A percentile compares a stretch with the other conserved stretches of the same genome.
Conservation (phyloP, 2,888 invertebrate genomes). For the Drosophila engyochracea region DNA sequence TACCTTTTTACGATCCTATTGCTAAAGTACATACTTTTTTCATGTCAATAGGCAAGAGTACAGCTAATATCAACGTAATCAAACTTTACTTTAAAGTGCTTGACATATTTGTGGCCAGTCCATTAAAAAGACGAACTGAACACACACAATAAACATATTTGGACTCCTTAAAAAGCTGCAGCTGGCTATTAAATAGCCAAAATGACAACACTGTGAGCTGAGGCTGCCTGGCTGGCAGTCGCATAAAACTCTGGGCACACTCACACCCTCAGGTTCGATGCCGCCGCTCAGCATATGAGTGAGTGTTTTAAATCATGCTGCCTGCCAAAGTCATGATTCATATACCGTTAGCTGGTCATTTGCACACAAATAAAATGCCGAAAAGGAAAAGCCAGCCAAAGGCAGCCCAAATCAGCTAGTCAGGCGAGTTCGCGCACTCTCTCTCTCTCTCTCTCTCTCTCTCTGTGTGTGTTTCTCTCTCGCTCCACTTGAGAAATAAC, state of each 20-base stretch:
- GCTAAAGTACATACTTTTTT: neutral
- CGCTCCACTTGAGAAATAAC: slow-evolving; percentile 65
- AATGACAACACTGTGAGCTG: slow-evolving; percentile 3
- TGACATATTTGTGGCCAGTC: neutral
- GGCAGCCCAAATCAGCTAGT: slow-evolving; percentile 19
- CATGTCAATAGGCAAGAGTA: neutral
- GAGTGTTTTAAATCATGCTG: slow-evolving; percentile 83
- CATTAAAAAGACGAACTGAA: neutral
- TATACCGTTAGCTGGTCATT: slow-evolving; percentile 84
- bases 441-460: neutral
- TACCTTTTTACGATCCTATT: neutral
- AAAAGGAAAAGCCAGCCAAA: slow-evolving; percentile 62
- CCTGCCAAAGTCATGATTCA: slow-evolving; percentile 85
- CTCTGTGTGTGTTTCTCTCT: neutral
- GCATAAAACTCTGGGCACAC: slow-evolving; percentile 50
- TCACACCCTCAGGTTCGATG: slow-evolving; percentile 20
- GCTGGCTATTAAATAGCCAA: slow-evolving; percentile 1
- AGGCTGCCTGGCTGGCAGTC: neutral
- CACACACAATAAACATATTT: neutral
- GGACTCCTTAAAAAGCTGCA: neutral
- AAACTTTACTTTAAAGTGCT: neutral
- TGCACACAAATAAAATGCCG: slow-evolving; percentile 81
- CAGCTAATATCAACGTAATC: neutral
- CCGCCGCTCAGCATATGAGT: slow-evolving; percentile 70
- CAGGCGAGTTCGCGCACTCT: slow-evolving; percentile 12